These are phyloP conservation scores for Diplogasteroides magnus DNA, from an alignment of 1,140 invertebrate genomes.

Conservation along the genomic window DNA sequence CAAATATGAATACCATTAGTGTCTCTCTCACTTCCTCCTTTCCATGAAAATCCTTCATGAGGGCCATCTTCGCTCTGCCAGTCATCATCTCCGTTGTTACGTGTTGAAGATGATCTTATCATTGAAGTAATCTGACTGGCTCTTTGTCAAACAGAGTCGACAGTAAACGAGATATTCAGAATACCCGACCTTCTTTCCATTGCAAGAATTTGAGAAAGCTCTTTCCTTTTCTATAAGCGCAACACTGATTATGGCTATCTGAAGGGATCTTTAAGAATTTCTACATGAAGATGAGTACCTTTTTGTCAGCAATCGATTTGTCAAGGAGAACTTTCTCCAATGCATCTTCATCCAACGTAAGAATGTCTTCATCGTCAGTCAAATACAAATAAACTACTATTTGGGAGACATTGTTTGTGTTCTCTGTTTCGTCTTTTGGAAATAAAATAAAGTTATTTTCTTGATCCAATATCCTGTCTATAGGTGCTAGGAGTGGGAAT, in stretches of 20 bases:
- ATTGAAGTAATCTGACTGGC: neutral
- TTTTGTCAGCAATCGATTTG: conserved; percentile 57
- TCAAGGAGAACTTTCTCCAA: conserved; percentile 73
- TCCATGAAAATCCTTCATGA: conserved; percentile 61
- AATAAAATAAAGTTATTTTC: no score
- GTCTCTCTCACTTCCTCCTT: conserved; percentile 60
- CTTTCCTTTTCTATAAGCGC: conserved; percentile 93
- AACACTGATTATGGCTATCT: conserved; percentile 86
- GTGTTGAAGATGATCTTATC: neutral
- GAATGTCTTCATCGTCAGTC: conserved; percentile 83
- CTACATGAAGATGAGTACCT: conserved; percentile 39
- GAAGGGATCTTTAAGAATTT: conserved; percentile 11
- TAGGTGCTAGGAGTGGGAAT: no score
- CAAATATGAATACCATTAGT: conserved; percentile 63
- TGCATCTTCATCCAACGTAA: conserved; percentile 79
- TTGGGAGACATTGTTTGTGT: no score
- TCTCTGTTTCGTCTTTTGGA: no score
- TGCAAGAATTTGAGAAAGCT: conserved; percentile 82
- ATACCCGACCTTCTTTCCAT: conserved; percentile 57
- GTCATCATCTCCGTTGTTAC: conserved; percentile 23
- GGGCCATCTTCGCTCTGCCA: conserved; percentile 41
- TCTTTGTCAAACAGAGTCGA: no score
- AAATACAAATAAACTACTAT: no score
- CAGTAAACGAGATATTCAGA: no score
- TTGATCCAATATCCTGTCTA: no score